A percentile compares a stretch with the other conserved stretches of the same genome.
Evolutionary conservation across 2,888 invertebrate genomes (phyloP).

Genomic region (Ischnus inquisitorius): DNA sequence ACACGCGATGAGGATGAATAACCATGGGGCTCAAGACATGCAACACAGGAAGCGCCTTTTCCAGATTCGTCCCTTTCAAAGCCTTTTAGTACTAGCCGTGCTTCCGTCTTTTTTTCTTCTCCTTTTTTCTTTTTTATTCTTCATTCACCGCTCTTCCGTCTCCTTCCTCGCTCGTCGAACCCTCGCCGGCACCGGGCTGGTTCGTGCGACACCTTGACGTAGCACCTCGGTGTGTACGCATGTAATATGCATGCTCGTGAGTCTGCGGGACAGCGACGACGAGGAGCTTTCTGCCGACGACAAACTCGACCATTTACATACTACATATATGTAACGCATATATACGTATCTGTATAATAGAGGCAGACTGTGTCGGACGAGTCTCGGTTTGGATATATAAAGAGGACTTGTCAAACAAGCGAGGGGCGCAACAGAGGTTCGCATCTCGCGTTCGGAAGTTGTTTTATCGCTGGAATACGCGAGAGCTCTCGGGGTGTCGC

Average conservation of each 20-base stretch:
- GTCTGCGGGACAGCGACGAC: constrained; percentile 31
- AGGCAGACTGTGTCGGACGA: constrained; percentile 50
- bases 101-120: constrained; percentile 4
- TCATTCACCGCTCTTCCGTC: constrained; percentile 44
- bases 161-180: constrained; percentile 52
- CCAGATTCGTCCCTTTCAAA: constrained; percentile 55
- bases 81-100: constrained; percentile 5
- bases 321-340: neutral
- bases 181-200: constrained; percentile 38
- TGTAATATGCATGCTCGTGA: constrained; percentile 73
- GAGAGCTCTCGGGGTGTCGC: constrained; percentile 47
- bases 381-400: neutral
- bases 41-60: constrained; percentile 53
- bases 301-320: constrained; percentile 2
- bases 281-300: constrained; percentile 49
- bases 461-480: constrained; percentile 51
- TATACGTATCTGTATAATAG: constrained; percentile 24
- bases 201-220: constrained; percentile 54
- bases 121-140: constrained; percentile 18
- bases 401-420: constrained; percentile 53
- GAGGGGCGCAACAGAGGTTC: constrained; percentile 33
- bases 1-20: constrained; percentile 51
- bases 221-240: constrained; percentile 67
- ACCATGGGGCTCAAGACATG: constrained; percentile 11
- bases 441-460: constrained; percentile 29